Percentiles rank a stretch among this genome's conserved stretches.
Evolutionary conservation across 2,888 invertebrate genomes (phyloP).

Genomic region (Plebejus melissa): DNA sequence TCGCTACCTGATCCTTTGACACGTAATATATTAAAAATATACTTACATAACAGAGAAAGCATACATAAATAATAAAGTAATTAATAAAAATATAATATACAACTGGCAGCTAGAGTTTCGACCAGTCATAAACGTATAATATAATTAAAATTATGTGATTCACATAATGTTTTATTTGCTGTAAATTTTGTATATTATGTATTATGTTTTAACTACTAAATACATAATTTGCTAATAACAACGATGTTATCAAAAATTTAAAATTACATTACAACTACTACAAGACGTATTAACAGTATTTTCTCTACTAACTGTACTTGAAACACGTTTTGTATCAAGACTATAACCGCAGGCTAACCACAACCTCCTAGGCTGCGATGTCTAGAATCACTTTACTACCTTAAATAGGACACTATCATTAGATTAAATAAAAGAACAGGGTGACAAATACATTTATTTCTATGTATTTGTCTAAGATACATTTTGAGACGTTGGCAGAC

Average conservation of each 20-base stretch:
- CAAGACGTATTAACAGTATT: neutral
- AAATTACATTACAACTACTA: no score
- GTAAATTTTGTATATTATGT: no score
- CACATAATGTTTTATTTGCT: no score
- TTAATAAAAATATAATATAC: neutral
- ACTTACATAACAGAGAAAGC: neutral
- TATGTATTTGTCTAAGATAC: neutral
- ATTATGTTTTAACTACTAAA: no score
- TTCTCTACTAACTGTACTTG: neutral
- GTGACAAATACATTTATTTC: neutral
- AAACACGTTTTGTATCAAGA: neutral
- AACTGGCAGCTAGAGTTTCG: no score
- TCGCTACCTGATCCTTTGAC: neutral
- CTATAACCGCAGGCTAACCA: constrained; percentile 4
- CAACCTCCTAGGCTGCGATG: neutral
- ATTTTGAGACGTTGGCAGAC: neutral
- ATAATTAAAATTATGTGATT: no score
- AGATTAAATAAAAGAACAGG: neutral
- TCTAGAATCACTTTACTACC: neutral
- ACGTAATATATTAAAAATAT: neutral
- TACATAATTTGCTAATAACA: no score
- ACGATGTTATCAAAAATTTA: no score
- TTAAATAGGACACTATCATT: neutral
- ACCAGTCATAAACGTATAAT: no score
- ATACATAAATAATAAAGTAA: neutral